phyloP scores from a whole-genome alignment of 2,888 invertebrate genomes.

The Camptogramma bilineatum region DNA sequence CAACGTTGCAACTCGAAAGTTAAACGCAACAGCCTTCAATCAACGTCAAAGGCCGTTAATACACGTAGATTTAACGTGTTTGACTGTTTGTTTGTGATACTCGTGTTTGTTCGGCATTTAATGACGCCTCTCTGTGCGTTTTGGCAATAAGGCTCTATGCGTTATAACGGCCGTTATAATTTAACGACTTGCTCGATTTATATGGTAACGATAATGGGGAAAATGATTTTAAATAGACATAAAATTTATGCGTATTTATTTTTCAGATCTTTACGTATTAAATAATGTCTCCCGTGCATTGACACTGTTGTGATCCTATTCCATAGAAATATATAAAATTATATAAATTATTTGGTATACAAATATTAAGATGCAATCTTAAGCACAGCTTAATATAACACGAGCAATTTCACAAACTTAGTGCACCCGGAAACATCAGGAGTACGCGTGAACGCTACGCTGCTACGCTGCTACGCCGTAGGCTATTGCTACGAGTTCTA shows the following conservation, averaged over 20 bases:
- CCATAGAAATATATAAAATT: no score
- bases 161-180: slow-evolving; percentile 1
- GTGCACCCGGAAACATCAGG: neutral
- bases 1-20: slow-evolving; percentile 10
- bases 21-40: slow-evolving; percentile 35
- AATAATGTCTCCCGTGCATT: no score
- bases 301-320: no score
- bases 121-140: slow-evolving; percentile 47
- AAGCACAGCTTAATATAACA: slow-evolving; percentile 20
- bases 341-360: neutral
- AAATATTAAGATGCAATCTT: neutral
- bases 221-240: neutral
- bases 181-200: neutral
- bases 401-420: slow-evolving; percentile 33
- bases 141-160: slow-evolving; percentile 21
- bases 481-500: slow-evolving; percentile 35
- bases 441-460: slow-evolving; percentile 51
- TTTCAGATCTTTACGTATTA: no score
- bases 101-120: slow-evolving; percentile 58
- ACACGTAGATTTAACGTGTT: slow-evolving; percentile 57
- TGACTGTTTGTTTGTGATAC: slow-evolving; percentile 58
- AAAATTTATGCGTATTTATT: neutral
- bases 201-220: neutral
- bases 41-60: slow-evolving; percentile 36
- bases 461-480: slow-evolving; percentile 61